Percentiles rank a stretch among this genome's conserved stretches.
phyloP scores from a whole-genome alignment of 2,797 vertebrate species.

The Cossypha heuglini region DNA sequence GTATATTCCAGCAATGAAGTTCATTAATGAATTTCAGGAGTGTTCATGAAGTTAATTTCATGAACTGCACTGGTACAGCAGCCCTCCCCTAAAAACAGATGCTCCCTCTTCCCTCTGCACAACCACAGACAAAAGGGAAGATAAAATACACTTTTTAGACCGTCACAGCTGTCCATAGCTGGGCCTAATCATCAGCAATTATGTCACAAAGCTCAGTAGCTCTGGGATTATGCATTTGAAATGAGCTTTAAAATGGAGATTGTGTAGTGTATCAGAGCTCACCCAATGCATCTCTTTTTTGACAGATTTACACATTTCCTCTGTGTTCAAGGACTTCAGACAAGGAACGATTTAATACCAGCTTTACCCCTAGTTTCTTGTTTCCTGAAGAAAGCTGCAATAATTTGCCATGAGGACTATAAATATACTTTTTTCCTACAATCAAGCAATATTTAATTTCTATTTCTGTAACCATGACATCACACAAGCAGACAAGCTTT shows the following conservation, averaged over 20 bases:
- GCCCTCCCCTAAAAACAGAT: background rate
- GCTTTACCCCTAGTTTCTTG: background rate
- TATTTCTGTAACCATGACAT: background rate
- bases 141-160: background rate
- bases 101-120: background rate
- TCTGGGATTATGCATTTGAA: background rate
- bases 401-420: background rate
- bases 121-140: background rate
- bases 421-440: background rate
- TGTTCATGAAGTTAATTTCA: background rate
- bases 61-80: background rate
- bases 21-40: background rate
- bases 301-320: background rate
- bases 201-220: background rate
- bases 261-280: background rate
- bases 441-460: background rate
- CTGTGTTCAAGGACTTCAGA: background rate
- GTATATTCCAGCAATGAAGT: background rate
- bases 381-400: background rate
- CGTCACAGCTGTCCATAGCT: background rate
- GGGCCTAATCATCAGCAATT: background rate
- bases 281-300: background rate
- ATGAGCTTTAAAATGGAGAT: background rate
- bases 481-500: background rate
- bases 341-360: background rate